Conservation (phyloP, 2,888 invertebrate genomes). For the Tetranychus truncatus region DNA sequence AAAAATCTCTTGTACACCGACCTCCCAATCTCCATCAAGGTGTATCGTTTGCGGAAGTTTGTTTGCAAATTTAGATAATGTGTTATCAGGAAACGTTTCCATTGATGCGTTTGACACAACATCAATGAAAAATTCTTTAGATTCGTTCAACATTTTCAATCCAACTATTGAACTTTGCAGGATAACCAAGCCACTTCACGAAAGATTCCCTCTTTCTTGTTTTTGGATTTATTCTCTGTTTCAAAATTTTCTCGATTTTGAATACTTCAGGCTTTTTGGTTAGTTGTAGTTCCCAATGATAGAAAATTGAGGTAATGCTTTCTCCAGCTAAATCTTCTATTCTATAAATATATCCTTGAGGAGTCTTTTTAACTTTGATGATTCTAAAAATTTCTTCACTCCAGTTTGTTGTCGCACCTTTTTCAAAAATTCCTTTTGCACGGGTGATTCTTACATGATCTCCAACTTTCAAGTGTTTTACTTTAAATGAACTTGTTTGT, state of each 20-base stretch:
- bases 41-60: neutral
- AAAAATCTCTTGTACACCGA: neutral
- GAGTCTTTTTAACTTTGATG: neutral
- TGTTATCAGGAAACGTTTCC: neutral
- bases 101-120: neutral
- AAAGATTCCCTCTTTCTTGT: neutral
- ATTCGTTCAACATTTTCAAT: neutral
- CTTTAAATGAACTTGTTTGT: no score
- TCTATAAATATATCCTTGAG: neutral
- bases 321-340: neutral
- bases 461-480: no score
- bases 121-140: neutral
- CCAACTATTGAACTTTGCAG: constrained; percentile 3
- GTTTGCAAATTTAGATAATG: neutral
- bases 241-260: neutral
- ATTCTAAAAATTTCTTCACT: neutral
- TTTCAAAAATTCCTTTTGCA: neutral
- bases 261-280: neutral
- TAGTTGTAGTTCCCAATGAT: neutral
- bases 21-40: neutral
- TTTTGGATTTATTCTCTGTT: neutral
- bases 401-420: neutral
- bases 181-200: neutral
- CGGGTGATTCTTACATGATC: neutral
- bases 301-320: neutral